Conservation (phyloP, 2,888 invertebrate species). For the Willowsia nigromaculata region DNA sequence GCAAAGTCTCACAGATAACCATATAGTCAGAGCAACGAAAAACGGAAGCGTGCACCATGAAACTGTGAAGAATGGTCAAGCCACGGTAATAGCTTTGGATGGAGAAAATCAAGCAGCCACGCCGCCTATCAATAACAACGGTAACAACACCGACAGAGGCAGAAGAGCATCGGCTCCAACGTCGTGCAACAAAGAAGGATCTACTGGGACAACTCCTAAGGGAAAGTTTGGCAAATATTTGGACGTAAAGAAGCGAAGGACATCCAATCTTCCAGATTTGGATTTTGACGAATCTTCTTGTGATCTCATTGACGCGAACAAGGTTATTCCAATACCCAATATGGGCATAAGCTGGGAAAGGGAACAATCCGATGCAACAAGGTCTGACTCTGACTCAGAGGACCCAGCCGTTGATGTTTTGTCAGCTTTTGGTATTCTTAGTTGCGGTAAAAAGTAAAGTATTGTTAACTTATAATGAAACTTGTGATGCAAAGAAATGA, state of each 20-base stretch:
- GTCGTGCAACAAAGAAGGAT: slow-evolving; percentile 10
- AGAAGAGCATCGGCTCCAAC: background rate
- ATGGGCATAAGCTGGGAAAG: slow-evolving; percentile 30
- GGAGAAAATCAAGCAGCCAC: slow-evolving; percentile 7
- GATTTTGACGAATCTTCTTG: background rate
- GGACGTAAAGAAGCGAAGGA: slow-evolving; percentile 45
- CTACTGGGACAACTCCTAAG: background rate
- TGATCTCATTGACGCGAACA: slow-evolving; percentile 1
- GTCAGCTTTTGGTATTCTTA: slow-evolving; percentile 61
- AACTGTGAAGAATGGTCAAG: slow-evolving; percentile 53
- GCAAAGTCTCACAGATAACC: background rate
- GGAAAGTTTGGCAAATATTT: slow-evolving; percentile 53
- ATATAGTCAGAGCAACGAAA: slow-evolving; percentile 6
- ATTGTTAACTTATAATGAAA: background rate
- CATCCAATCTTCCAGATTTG: slow-evolving; percentile 10
- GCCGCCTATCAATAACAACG: slow-evolving; percentile 39
- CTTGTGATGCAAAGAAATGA: background rate
- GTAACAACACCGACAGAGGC: background rate
- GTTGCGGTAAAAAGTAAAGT: background rate
- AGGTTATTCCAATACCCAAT: background rate
- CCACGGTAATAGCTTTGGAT: background rate
- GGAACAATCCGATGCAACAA: slow-evolving; percentile 50
- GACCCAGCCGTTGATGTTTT: slow-evolving; percentile 42
- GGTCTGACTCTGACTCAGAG: slow-evolving; percentile 61
- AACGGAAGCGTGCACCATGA: slow-evolving; percentile 43